Evolutionary conservation across 2,113 vertebrate species (phyloP).

Genomic region (Syngnathoides biaculeatus): DNA sequence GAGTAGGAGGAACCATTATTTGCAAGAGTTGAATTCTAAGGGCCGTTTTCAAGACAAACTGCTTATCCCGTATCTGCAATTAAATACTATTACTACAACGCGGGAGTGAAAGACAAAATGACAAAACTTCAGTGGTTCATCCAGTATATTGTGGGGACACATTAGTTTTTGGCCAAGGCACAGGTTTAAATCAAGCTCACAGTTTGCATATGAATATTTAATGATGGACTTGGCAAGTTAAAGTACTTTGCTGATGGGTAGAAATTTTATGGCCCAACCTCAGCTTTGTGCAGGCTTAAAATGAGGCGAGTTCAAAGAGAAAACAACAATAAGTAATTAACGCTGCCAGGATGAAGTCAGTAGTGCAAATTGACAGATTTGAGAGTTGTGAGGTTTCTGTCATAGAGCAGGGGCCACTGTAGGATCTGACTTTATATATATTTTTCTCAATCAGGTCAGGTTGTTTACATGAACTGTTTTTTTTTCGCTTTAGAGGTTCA

Average conservation of each 20-base stretch:
- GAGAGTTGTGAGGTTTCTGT: too few relatives aligned
- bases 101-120: neutral
- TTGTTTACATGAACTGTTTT: too few relatives aligned
- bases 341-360: too few relatives aligned
- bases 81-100: neutral
- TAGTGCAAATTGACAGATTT: too few relatives aligned
- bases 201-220: conserved; percentile 4
- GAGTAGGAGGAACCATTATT: neutral
- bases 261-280: neutral
- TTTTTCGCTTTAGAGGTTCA: too few relatives aligned
- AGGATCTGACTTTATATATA: too few relatives aligned
- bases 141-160: neutral
- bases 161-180: neutral
- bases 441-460: too few relatives aligned
- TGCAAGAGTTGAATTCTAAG: neutral
- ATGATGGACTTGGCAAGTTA: conserved; percentile 8
- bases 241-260: conserved; percentile 1
- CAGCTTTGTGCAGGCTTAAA: neutral
- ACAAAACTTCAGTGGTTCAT: neutral
- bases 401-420: too few relatives aligned
- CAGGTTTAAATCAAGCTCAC: neutral
- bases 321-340: too few relatives aligned
- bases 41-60: neutral
- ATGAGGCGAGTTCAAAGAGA: too few relatives aligned
- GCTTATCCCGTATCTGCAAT: neutral